Evolutionary conservation across 2,888 invertebrate genomes (phyloP), one percentile per base, ranked within the genome.

Genomic region (Lasioglossum vierecki): DNA sequence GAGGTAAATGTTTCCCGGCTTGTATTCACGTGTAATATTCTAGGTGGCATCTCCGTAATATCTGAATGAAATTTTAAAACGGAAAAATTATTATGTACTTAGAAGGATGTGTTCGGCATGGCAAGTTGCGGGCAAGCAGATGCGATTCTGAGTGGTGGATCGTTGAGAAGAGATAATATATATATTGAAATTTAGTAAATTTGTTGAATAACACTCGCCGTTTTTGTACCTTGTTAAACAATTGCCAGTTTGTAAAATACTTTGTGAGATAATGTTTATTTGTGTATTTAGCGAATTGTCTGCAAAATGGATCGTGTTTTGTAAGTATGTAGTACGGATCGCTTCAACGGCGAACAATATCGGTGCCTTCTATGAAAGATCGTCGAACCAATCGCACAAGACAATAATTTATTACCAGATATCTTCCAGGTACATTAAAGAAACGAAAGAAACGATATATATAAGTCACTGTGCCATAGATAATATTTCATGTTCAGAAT

Each of bases 1-100:
- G 18, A 44, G 44, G 2, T 39, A 30, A 76, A 72, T 66, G 35
- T 1, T 46, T 66, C 46, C 63, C 6, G 15, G 18, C 18, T 39
- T 39, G 15, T 72, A 30, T 70, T 72, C n/a, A n/a, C 13, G 26
- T 26, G 53, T 80, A n/a, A 79, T 53, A 75, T 90, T 91, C n/a
- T 80, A 94, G 94, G 93, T 94, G 26, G 93, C 93, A 70, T 93
- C 93, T 22, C 93, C 93, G 15, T 93, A 89, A 89, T 81, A 80
- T 68, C 49, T 78, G 39, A 49, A 41, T 77, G 60, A 82, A 77
- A 57, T 85, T 77, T 85, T 15, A 26, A 63, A 73, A 78, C 60
- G 66, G 68, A 71, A 72, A 83, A 72, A 83, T 44, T 63, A 70
- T 84, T 41, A 72, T 76, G 88, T 91, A 88, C 91, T 91, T 91